These are phyloP conservation scores for Epistrophe eligans DNA, from an alignment of 2,888 invertebrate genomes.

Conservation along the genomic window DNA sequence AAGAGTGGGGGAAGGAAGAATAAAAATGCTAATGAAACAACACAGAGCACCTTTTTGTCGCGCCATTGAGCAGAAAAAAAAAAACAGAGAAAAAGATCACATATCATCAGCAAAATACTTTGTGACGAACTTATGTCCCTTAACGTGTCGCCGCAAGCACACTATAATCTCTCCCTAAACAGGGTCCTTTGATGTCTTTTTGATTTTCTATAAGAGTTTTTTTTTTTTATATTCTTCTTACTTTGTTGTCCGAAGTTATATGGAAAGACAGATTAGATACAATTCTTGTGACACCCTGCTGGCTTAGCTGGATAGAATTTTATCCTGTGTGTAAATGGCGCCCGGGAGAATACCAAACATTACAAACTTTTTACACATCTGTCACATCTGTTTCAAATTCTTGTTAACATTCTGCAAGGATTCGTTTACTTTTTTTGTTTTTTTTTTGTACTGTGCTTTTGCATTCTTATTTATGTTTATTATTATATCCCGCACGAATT, in stretches of 20 bases:
- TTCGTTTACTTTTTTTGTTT: constrained; percentile 76
- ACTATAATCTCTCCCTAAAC: constrained; percentile 42
- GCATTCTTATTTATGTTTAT: constrained; percentile 76
- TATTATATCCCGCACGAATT: constrained; percentile 56
- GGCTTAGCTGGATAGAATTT: not conserved
- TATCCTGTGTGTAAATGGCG: constrained; percentile 39
- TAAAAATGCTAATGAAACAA: constrained; percentile 67
- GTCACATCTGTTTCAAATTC: constrained; percentile 71
- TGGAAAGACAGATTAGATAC: constrained; percentile 52
- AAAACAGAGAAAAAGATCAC: constrained; percentile 26
- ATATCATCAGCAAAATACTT: constrained; percentile 67
- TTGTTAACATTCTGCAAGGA: constrained; percentile 67
- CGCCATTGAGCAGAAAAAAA: constrained; percentile 20
- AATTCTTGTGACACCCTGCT: constrained; percentile 32
- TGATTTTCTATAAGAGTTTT: constrained; percentile 51
- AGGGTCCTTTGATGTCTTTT: constrained; percentile 70
- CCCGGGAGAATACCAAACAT: constrained; percentile 42
- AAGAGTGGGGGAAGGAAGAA: constrained; percentile 5
- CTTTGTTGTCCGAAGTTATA: constrained; percentile 27
- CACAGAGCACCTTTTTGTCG: constrained; percentile 68
- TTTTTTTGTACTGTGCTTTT: constrained; percentile 59
- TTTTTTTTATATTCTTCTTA: not conserved
- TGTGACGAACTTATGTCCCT: constrained; percentile 28
- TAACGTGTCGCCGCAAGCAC: constrained; percentile 33
- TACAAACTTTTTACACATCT: constrained; percentile 51